Evolutionary conservation across 2,888 invertebrate genomes (phyloP), one percentile per base, ranked within the genome.

Genomic region (Scaptomyza polygonia): DNA sequence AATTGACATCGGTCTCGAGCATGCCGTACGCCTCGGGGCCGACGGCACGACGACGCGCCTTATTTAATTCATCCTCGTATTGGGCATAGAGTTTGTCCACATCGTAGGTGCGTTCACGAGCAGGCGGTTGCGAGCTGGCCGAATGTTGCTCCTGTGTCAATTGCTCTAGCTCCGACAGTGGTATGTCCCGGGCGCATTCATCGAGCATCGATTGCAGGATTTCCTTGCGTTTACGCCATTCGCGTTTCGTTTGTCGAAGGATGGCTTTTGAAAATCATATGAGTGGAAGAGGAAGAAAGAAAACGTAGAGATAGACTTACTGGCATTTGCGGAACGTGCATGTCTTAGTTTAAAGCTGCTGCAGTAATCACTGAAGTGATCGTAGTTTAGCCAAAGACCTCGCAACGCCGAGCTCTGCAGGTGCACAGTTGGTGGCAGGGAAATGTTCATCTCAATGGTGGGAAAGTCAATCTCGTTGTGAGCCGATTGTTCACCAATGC

Each of bases 1-100:
- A 92, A 91, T 97, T 96, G 0, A 97, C 89, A 86, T 95, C 95
- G 0, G 94, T 93, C 21, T 93, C 91, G 14, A 93, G 91, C 0
- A 93, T 91, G 3, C 92, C 85, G 4, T 88, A 86, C 0, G 89
- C 88, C 34, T 88, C 90, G 0, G 90, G 90, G 1, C 91, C 92
- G 14, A 91, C 89, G 3, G 88, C 89, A 21, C 79, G 73, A 0
- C 90, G 89, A 12, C 90, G 83, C 8, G 86, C 81, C 66, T 86
- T 90, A 74, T 89, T 91, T 29, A 90, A 52, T 45, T 90, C 89
- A 58, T 92, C 91, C 64, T 92, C 92, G 61, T 91, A 91, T 36
- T 92, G 91, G 7, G 90, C 88, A 53, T 92, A 92, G 11, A 91
- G 74, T 62, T 91, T 91, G 61, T 92, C 92, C 45, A 92, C 89